Conservation (phyloP, 2,888 invertebrate genomes). For the Chouioia cunea region DNA sequence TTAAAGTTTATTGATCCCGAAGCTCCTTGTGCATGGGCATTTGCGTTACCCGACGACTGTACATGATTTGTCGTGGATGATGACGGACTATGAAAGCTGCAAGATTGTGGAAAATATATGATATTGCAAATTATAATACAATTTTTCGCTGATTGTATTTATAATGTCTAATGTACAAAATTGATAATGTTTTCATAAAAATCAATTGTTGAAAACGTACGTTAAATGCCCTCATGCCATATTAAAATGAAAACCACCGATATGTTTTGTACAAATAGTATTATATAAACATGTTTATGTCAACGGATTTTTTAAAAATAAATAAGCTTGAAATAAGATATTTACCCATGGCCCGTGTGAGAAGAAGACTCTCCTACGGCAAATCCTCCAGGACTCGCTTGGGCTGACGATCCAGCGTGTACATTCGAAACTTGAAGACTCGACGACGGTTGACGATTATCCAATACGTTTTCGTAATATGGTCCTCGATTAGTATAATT, state of each 20-base stretch:
- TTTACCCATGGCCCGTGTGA: conserved; percentile 18
- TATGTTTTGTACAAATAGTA: no score
- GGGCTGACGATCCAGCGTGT: conserved; percentile 44
- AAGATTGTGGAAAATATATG: neutral
- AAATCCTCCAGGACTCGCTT: conserved; percentile 53
- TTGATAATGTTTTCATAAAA: no score
- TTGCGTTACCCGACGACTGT: conserved; percentile 53
- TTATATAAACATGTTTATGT: no score
- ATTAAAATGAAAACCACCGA: no score
- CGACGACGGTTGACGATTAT: neutral
- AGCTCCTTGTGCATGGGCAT: conserved; percentile 55
- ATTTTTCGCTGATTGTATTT: no score
- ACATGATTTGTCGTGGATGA: conserved; percentile 52
- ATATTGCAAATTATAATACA: no score
- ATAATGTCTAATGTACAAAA: no score
- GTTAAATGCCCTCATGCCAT: no score
- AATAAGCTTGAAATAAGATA: neutral
- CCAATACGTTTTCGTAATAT: conserved; percentile 9
- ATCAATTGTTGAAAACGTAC: no score
- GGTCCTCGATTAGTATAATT: neutral
- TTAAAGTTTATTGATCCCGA: conserved; percentile 29
- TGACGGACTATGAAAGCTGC: neutral
- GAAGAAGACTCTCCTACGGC: conserved; percentile 54
- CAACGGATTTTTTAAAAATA: no score
- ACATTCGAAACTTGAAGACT: neutral